Evolutionary conservation across 2,888 invertebrate species (phyloP), one percentile per base, ranked within the genome.

Genomic region (Chrysomela aeneicollis): DNA sequence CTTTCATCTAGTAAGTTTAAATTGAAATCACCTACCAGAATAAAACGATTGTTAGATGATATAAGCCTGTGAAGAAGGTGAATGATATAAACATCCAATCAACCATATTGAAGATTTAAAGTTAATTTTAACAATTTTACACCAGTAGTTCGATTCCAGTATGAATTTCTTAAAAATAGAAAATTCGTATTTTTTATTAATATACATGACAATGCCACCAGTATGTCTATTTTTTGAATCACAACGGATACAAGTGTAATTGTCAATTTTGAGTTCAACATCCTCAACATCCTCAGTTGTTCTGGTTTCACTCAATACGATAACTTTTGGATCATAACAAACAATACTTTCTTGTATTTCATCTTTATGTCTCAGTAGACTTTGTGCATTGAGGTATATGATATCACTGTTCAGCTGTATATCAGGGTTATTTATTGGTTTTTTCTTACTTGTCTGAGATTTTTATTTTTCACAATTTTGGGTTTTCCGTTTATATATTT

Each of bases 1-100:
- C 30, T 35, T 35, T 53, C 35, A 18, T 53, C 53, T n/a, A 19
- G 4, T 21, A 22, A 54, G 21, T 54, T 54, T 19, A 37, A 37
- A 19, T 37, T 54, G 19, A 54, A 54, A 37, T 54, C 54, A 37
- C 37, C 54, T n/a, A 17, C 35, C 10, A 53, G 15, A 18, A 54
- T 18, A 37, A 35, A 37, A n/a, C 22, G 17, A 18, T 35, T 18
- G 21, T 37, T 54, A 21, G 54, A 35, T 54, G 19, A 17, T 21
- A 54, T 6, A 21, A 54, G 10, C 9, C n/a, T 35, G 21, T 54
- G 35, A 54, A 12, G 53, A 53, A 18, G 53, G 53, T n/a, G 35
- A 35, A 21, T 53, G 53, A 18, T 35, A 53, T 35, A 53, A 18
- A 35, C 21, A 21, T 17, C 53, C 35, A 53, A 53, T 21, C 35